phyloP scores from a whole-genome alignment of 2,113 vertebrate species.

The Dunckerocampus dactyliophorus region DNA sequence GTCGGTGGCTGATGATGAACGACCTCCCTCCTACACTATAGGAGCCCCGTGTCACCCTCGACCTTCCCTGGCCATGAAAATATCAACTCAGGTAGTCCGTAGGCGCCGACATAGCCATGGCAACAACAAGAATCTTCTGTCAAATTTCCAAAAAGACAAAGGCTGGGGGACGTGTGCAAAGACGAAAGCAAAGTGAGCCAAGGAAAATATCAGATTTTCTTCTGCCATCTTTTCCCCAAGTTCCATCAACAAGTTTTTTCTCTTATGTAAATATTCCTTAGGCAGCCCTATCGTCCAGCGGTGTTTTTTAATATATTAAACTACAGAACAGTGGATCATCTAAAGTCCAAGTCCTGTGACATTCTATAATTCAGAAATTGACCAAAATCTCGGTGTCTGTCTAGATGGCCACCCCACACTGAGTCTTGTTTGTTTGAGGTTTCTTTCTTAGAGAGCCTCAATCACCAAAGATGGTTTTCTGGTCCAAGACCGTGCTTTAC shows the following conservation, averaged over 20 bases:
- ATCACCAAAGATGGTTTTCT: too few species aligned
- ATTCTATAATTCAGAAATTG: too few species aligned
- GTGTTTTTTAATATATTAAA: too few species aligned
- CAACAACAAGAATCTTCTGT: slow-evolving; percentile 56
- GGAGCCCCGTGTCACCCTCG: slow-evolving; percentile 33
- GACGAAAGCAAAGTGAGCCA: neutral
- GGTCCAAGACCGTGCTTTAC: too few species aligned
- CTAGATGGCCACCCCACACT: too few species aligned
- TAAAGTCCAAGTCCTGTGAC: too few species aligned
- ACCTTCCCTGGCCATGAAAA: slow-evolving; percentile 42
- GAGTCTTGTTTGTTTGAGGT: too few species aligned
- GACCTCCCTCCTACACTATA: slow-evolving; percentile 41
- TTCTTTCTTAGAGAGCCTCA: too few species aligned
- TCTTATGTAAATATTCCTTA: too few species aligned
- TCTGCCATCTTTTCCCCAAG: neutral
- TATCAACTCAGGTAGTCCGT: slow-evolving; percentile 38
- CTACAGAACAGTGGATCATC: too few species aligned
- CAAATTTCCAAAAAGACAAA: slow-evolving; percentile 24
- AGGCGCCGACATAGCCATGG: slow-evolving; percentile 51
- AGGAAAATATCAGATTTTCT: neutral
- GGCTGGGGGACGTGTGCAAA: neutral
- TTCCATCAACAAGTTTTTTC: neutral
- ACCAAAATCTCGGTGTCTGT: too few species aligned
- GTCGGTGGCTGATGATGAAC: slow-evolving; percentile 5
- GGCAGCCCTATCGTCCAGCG: too few species aligned